A percentile compares a stretch with the other conserved stretches of the same genome.
These are phyloP conservation scores for Hirtodrosophila alboralis DNA, from an alignment of 2,888 invertebrate species.

Conservation along the genomic window DNA sequence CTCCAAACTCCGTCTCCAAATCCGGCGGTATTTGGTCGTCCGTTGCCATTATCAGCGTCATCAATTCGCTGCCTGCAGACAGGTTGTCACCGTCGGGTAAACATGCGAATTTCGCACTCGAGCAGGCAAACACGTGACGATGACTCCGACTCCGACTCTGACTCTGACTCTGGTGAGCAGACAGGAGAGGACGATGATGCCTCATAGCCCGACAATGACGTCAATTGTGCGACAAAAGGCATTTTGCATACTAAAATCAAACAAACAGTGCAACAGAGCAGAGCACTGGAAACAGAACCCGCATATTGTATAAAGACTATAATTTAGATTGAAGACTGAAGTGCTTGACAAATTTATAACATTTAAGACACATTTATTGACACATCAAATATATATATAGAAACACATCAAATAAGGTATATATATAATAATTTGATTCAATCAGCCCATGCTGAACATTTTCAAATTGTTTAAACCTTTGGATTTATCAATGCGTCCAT, in stretches of 20 bases:
- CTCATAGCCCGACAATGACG: conserved; percentile 59
- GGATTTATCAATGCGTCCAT: conserved; percentile 80
- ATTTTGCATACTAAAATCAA: conserved; percentile 78
- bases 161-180: conserved; percentile 32
- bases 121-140: conserved; percentile 78
- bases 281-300: conserved; percentile 1
- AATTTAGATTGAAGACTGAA: conserved; percentile 40
- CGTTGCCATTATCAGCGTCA: conserved; percentile 70
- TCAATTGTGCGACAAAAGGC: conserved; percentile 70
- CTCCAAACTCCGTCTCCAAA: conserved; percentile 1
- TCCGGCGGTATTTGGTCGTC: conserved; percentile 18
- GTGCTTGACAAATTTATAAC: conserved; percentile 49
- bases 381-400: conserved; percentile 13
- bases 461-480: conserved; percentile 82
- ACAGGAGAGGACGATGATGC: conserved; percentile 32
- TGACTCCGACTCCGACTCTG: conserved; percentile 33
- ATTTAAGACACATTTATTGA: conserved; percentile 39
- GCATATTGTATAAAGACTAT: conserved; percentile 30
- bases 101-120: conserved; percentile 81
- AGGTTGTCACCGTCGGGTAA: conserved; percentile 79
- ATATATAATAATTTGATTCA: background rate
- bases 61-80: conserved; percentile 79
- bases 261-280: conserved; percentile 25
- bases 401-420: background rate
- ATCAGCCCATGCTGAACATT: conserved; percentile 79